Conservation (phyloP, 2,888 invertebrate genomes). For the Cataglyphis livida region DNA sequence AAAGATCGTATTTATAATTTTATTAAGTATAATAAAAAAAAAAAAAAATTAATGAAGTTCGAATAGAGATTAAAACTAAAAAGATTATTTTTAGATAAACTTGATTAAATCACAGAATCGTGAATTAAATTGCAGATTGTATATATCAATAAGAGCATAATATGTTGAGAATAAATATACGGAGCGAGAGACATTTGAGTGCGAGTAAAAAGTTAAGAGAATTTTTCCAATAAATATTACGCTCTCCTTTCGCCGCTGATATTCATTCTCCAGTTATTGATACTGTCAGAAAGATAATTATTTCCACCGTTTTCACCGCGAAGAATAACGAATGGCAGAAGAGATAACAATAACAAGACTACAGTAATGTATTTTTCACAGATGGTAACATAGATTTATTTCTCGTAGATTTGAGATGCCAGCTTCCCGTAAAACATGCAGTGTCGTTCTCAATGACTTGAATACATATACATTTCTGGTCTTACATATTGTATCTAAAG, state of each 20-base stretch:
- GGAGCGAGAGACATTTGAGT: neutral
- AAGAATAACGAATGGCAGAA: constrained; percentile 23
- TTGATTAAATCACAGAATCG: neutral
- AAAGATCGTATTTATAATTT: neutral
- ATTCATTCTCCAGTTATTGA: constrained; percentile 47
- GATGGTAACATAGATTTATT: constrained; percentile 6
- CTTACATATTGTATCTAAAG: neutral
- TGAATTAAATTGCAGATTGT: neutral
- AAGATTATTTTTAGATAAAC: neutral
- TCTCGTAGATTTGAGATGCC: neutral
- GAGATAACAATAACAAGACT: constrained; percentile 25
- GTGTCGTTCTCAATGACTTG: neutral
- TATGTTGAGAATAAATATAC: neutral
- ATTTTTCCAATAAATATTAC: constrained; percentile 46
- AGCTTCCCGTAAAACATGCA: neutral
- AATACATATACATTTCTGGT: neutral
- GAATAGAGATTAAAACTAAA: neutral
- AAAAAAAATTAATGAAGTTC: neutral
- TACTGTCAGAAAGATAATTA: constrained; percentile 40
- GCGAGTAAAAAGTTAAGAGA: constrained; percentile 25
- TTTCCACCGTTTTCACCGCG: neutral
- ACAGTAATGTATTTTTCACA: constrained; percentile 6
- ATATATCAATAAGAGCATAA: neutral
- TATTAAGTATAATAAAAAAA: neutral
- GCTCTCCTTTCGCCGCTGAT: constrained; percentile 9